Percentiles rank a stretch among this genome's conserved stretches.
phyloP scores from a whole-genome alignment of 2,113 vertebrate species.

The Rhinoderma darwinii region DNA sequence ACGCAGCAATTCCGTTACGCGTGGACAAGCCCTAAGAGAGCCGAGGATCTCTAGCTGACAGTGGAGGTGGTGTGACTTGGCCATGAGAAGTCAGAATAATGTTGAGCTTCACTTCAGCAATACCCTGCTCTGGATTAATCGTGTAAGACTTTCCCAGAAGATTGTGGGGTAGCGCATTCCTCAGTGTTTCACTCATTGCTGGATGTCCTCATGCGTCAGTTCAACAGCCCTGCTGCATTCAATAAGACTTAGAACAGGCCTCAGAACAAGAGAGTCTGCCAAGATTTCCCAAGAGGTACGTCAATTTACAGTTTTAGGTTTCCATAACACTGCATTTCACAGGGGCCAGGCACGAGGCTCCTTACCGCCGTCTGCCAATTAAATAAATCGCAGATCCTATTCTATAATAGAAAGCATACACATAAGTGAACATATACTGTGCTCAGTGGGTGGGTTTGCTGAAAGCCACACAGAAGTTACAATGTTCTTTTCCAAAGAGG shows the following conservation, averaged over 20 bases:
- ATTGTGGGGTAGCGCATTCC: slow-evolving; percentile 32
- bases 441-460: background rate
- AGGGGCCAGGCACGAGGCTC: slow-evolving; percentile 9
- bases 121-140: background rate
- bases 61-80: background rate
- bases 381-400: background rate
- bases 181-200: slow-evolving; percentile 25
- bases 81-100: background rate
- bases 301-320: slow-evolving; percentile 37
- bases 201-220: slow-evolving; percentile 46
- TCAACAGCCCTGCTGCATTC: slow-evolving; percentile 40
- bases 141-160: slow-evolving; percentile 25
- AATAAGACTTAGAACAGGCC: slow-evolving; percentile 41
- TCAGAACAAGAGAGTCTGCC: background rate
- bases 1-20: too few species aligned
- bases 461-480: too few species aligned
- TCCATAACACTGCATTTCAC: slow-evolving; percentile 22
- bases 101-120: slow-evolving; percentile 17
- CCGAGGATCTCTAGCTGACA: background rate
- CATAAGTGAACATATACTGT: background rate
- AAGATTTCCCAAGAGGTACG: slow-evolving; percentile 35
- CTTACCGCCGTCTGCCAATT: background rate
- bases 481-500: too few species aligned
- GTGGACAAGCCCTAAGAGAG: too few species aligned
- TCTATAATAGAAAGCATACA: background rate